These are phyloP conservation scores for Drosophila paranaensis DNA, from an alignment of 2,888 invertebrate species.

Conservation along the genomic window DNA sequence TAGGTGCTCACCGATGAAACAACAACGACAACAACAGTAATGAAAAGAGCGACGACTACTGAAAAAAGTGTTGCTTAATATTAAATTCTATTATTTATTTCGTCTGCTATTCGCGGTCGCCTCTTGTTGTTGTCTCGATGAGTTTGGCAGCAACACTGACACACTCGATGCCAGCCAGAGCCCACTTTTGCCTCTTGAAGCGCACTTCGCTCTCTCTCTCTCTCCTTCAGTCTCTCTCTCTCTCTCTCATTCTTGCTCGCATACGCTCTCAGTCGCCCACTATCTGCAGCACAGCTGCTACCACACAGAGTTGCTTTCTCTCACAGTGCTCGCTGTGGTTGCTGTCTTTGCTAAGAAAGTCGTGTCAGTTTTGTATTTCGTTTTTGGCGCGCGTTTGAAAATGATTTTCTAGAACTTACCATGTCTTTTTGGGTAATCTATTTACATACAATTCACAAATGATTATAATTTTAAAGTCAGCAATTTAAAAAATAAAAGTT, in stretches of 20 bases:
- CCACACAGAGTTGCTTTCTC: conserved; percentile 34
- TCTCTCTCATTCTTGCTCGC: background rate
- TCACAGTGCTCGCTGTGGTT: conserved; percentile 3
- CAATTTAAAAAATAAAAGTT: too few relatives aligned
- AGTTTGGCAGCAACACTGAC: conserved; percentile 62
- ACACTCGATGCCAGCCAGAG: conserved; percentile 7
- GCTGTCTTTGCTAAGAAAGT: conserved; percentile 24
- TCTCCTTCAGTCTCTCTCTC: background rate
- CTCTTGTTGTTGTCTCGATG: conserved; percentile 61
- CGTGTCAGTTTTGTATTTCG: background rate
- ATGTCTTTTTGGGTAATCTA: too few relatives aligned
- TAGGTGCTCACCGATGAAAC: conserved; percentile 3
- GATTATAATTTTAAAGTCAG: too few relatives aligned
- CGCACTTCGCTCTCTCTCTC: background rate
- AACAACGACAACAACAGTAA: background rate
- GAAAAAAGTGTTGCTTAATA: conserved; percentile 35
- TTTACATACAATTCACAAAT: too few relatives aligned
- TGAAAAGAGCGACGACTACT: background rate
- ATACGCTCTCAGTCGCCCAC: conserved; percentile 1
- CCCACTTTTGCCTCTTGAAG: conserved; percentile 20
- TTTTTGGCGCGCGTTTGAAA: background rate
- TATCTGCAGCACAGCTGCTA: conserved; percentile 9
- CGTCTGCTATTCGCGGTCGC: conserved; percentile 24
- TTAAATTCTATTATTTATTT: conserved; percentile 48
- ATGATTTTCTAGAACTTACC: too few relatives aligned